Evolutionary conservation across 1,140 invertebrate genomes (phyloP), one percentile per base, ranked within the genome.

Genomic region (Hyles vespertilio): DNA sequence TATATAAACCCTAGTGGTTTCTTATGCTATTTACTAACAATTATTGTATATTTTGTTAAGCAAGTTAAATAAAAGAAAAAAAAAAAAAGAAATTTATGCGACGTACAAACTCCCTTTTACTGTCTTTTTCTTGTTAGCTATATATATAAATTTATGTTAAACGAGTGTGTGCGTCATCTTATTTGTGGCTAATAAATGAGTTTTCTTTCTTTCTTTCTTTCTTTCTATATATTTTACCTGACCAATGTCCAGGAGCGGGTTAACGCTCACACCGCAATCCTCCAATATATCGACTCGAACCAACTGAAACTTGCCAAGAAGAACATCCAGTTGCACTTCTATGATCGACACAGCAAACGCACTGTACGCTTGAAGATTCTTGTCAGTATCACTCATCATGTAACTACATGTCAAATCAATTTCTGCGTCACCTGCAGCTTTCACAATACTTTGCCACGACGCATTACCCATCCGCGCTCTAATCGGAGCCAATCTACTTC

Each of bases 241-340:
- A 46, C 96, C 96, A 58, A 98, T 86, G 84, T 98, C 96, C 36
- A 96, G 86, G 67, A 91, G 87, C 8, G 95, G 95, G 81, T 92
- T 96, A 54, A 95, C 80, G 81, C 94, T 95, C 58, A 80, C 51
- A 0, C 82, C 95, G 3, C 91, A 91, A 76, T 96, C 95, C 79
- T 95, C 93, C 46, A 95, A 77, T 53, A 96, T 87, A 84, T 96
- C 95, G 0, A 93, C 92, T 65, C 95, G 90, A 5, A 81, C 81
- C n/a, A 95, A 83, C 58, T 92, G 69, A 65, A 92, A 91, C 70
- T 93, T 91, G 44, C 94, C 94, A 0, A 94, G 95, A 5, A 95
- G 79, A 10, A 95, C 83, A 73, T 95, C 94, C 6, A 95, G 62
- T 71, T 95, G 92, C 0, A 94, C 91, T 83, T 95, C 94, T 6